Evolutionary conservation across 2,888 invertebrate genomes (phyloP), one percentile per base, ranked within the genome.

Genomic region (Mechanitis messenoides): DNA sequence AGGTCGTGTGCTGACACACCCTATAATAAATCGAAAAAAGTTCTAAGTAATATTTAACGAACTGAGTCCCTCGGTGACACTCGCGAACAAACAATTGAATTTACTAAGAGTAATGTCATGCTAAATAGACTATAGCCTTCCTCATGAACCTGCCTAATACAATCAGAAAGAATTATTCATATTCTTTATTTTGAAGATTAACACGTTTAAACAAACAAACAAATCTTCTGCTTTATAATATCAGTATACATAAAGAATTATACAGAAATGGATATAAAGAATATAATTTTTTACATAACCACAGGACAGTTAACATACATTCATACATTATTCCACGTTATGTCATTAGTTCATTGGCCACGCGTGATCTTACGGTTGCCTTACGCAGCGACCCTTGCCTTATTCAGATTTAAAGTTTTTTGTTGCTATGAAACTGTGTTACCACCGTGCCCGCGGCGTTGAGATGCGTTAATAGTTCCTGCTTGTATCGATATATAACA

Each of bases 1-100:
- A 76, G 74, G 54, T 88, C 86, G 66, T 75, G 73, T 4, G 78
- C 69, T 1, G 81, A 76, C 3, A 80, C 77, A 31, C 88, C 88
- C 89, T 89, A 68, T 3, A 67, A 62, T 11, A 50, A 20, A 20
- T 20, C 20, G 20, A 20, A 20, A 20, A 20, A 20, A 20, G 20
- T 20, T 20, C 20, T 20, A 20, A 20, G 20, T 20, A 20, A 20
- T 20, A 20, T 20, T 20, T 20, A 20, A 20, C 20, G 20, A 20
- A 20, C 20, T 20, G 20, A 20, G 20, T 20, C 20, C 20, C 20
- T 20, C 20, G 20, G 20, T 20, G 0, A 20, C 20, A 20, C 20
- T 20, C 20, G 20, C 20, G 20, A 20, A 20, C 20, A 20, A 20
- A 20, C 20, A 20, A 20, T 20, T 20, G 20, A 20, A 20, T 20